Percentiles rank a stretch among this genome's conserved stretches.
Evolutionary conservation across 1,140 invertebrate species (phyloP).

Genomic region (Lepidotrigona ventralis): DNA sequence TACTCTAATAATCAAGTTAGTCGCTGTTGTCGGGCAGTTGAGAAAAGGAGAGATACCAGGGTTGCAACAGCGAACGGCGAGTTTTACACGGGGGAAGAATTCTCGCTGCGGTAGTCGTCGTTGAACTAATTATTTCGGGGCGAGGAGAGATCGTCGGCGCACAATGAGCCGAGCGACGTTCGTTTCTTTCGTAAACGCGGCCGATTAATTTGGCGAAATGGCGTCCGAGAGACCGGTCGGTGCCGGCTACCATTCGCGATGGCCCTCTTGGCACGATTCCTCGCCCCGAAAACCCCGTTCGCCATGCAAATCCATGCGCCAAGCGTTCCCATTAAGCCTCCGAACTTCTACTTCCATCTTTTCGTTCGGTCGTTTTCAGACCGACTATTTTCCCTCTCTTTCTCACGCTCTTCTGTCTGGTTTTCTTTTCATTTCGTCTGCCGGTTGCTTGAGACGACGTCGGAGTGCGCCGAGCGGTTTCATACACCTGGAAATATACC

Average conservation of each 20-base stretch:
- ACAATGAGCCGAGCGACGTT: constrained; percentile 51
- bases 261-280: constrained; percentile 52
- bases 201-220: constrained; percentile 71
- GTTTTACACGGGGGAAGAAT: constrained; percentile 18
- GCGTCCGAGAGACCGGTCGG: constrained; percentile 62
- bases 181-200: constrained; percentile 64
- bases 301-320: constrained; percentile 69
- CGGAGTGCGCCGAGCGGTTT: background rate
- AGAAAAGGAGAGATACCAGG: too few relatives aligned
- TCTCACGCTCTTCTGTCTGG: background rate
- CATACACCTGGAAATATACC: background rate
- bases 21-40: too few relatives aligned
- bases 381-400: background rate
- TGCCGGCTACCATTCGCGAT: constrained; percentile 6
- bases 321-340: constrained; percentile 59
- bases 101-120: background rate
- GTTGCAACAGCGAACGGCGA: too few relatives aligned
- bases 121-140: constrained; percentile 61
- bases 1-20: too few relatives aligned
- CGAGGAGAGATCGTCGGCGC: constrained; percentile 10
- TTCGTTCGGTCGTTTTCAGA: background rate
- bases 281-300: constrained; percentile 63
- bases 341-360: constrained; percentile 28
- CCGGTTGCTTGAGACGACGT: background rate
- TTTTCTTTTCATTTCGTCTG: constrained; percentile 23